These are phyloP conservation scores for Muscicapa adusta DNA, from an alignment of 2,113 vertebrate genomes.

Conservation along the genomic window DNA sequence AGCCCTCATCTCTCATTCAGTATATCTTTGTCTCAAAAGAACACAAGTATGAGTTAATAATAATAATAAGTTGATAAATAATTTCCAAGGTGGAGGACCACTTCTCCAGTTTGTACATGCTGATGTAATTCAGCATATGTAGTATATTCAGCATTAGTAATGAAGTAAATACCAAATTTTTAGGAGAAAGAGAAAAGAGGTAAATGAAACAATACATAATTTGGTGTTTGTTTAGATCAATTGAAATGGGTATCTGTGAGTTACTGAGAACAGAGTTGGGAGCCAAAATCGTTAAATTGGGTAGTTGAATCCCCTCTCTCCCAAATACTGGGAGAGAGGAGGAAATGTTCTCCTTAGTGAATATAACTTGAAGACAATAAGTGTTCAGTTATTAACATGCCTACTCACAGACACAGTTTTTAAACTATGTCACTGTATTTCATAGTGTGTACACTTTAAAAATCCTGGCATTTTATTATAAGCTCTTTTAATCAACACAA, in stretches of 20 bases:
- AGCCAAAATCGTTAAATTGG: background rate
- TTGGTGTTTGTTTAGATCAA: background rate
- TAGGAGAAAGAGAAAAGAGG: background rate
- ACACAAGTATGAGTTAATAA: background rate
- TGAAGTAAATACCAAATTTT: background rate
- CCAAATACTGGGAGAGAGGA: background rate
- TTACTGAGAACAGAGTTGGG: background rate
- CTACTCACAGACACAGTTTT: background rate
- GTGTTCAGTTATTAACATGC: background rate
- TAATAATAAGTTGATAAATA: too few relatives aligned
- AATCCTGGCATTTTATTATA: background rate
- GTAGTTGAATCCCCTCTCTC: background rate
- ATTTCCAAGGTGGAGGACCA: background rate
- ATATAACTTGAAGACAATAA: background rate
- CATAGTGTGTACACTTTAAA: background rate
- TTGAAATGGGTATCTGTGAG: background rate
- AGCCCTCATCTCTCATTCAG: background rate
- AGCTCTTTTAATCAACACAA: background rate
- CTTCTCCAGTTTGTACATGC: background rate
- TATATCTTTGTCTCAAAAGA: background rate
- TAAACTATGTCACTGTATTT: background rate
- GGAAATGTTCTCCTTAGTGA: background rate
- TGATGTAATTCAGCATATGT: background rate
- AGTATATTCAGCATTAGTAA: background rate
- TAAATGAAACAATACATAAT: background rate